Conservation (phyloP, 2,888 invertebrate genomes). For the Drosophila incognita region DNA sequence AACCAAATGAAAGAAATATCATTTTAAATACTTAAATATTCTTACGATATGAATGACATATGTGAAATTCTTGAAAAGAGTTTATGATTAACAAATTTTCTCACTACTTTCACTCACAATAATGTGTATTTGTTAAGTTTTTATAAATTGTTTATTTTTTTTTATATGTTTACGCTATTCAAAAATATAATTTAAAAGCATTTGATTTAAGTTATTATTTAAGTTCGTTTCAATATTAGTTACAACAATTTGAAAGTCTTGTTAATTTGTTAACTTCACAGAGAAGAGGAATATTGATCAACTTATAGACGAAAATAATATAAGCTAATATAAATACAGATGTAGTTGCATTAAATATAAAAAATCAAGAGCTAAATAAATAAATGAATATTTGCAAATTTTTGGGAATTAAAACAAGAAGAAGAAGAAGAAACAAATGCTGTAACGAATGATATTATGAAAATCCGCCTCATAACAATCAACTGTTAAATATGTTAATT, state of each 20-base stretch:
- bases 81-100: neutral
- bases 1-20: conserved; percentile 17
- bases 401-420: neutral
- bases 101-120: neutral
- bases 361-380: conserved; percentile 30
- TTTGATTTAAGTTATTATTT: neutral
- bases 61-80: conserved; percentile 11
- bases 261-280: conserved; percentile 20
- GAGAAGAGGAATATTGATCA: conserved; percentile 5
- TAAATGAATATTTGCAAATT: conserved; percentile 13
- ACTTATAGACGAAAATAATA: conserved; percentile 9
- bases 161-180: conserved; percentile 4
- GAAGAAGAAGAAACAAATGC: conserved; percentile 48
- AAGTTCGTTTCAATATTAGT: neutral
- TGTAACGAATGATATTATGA: conserved; percentile 81
- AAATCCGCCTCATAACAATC: conserved; percentile 82
- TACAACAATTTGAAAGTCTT: conserved; percentile 19
- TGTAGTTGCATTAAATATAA: conserved; percentile 50
- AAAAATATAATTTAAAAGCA: conserved; percentile 7
- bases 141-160: conserved; percentile 13
- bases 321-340: conserved; percentile 22
- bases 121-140: neutral
- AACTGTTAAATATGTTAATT: conserved; percentile 74
- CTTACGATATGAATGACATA: conserved; percentile 4
- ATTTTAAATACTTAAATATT: conserved; percentile 14